phyloP scores from a whole-genome alignment of 1,140 invertebrate species.

The Temnothorax nylanderi region DNA sequence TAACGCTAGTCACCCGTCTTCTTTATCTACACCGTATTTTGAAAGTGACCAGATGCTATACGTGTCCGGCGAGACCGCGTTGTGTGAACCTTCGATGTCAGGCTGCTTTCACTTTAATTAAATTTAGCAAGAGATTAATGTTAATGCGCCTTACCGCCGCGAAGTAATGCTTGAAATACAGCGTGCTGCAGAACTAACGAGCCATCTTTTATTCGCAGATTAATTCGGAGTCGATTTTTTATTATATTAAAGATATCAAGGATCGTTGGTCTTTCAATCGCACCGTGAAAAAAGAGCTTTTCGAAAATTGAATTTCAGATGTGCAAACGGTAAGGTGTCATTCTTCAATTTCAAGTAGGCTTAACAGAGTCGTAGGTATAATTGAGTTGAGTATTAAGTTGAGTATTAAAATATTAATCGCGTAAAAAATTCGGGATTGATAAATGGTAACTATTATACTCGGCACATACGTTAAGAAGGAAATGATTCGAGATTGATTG shows the following conservation, averaged over 20 bases:
- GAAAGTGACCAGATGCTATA: constrained; percentile 62
- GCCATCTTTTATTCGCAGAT: not conserved
- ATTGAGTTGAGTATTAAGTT: not conserved
- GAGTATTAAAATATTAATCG: not conserved
- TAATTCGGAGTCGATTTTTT: not conserved
- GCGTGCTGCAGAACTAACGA: not conserved
- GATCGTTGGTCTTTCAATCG: not conserved
- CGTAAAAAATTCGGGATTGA: not conserved
- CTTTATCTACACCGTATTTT: constrained; percentile 46
- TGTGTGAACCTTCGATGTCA: constrained; percentile 31
- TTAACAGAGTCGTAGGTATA: not conserved
- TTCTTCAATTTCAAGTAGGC: not conserved
- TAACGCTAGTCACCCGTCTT: not conserved
- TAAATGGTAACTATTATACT: not conserved
- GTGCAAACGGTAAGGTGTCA: not conserved
- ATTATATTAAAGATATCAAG: not conserved
- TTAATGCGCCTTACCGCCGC: constrained; percentile 53
- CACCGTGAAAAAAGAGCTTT: not conserved
- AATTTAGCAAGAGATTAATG: constrained; percentile 70
- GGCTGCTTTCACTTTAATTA: constrained; percentile 71
- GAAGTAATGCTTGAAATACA: not conserved
- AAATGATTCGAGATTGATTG: constrained; percentile 8
- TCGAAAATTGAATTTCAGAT: not conserved
- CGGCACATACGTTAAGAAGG: not conserved
- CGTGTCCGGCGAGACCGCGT: not conserved